These are phyloP conservation scores for Eristalinus aeneus DNA, from an alignment of 2,888 invertebrate species.

Conservation along the genomic window DNA sequence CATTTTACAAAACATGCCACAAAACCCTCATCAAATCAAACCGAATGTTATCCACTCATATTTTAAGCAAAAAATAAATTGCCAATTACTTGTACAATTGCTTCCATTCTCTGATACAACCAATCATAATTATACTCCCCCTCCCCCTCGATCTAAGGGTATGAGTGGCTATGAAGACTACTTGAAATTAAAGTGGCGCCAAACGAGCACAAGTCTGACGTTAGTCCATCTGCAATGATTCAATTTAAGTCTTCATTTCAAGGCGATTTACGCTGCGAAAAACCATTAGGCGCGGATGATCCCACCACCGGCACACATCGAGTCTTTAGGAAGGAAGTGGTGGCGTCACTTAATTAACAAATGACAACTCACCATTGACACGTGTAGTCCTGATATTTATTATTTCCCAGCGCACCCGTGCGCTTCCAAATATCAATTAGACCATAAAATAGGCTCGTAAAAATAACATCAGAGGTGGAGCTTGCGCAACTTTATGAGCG, in stretches of 20 bases:
- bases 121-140: background rate
- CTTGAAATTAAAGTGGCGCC: slow-evolving; percentile 4
- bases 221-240: background rate
- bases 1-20: too few species aligned
- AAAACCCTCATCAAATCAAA: background rate
- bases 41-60: background rate
- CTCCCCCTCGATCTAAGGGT: too few species aligned
- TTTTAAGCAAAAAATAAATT: background rate
- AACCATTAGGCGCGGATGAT: background rate
- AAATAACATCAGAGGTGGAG: slow-evolving; percentile 11
- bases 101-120: background rate
- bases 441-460: slow-evolving; percentile 29
- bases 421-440: slow-evolving; percentile 20
- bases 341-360: slow-evolving; percentile 36
- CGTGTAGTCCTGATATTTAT: slow-evolving; percentile 20
- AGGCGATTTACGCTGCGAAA: background rate
- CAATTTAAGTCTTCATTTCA: background rate
- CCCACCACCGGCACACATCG: background rate
- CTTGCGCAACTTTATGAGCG: slow-evolving; percentile 38
- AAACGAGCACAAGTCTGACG: background rate
- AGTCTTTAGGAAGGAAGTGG: background rate
- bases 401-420: slow-evolving; percentile 9
- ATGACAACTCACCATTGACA: slow-evolving; percentile 28
- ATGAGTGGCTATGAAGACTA: background rate
- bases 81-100: background rate